Evolutionary conservation across 2,113 vertebrate species (phyloP).

Genomic region (Myotis davidii): DNA sequence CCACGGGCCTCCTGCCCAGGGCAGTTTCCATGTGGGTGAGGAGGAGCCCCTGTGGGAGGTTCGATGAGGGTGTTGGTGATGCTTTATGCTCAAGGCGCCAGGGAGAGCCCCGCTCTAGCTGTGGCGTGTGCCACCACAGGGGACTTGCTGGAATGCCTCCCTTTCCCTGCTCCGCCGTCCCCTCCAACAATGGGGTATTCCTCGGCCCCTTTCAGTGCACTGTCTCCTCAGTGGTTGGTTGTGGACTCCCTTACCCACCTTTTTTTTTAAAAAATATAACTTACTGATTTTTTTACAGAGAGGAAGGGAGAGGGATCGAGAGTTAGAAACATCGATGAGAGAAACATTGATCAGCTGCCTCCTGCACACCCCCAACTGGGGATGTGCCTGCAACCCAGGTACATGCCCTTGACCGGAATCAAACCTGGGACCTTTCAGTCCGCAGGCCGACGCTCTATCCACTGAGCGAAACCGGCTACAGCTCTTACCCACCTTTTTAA

Average conservation of each 20-base stretch:
- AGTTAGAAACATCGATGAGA: no score
- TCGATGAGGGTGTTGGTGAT: constrained; percentile 61
- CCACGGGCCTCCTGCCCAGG: constrained; percentile 70
- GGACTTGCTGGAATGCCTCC: background rate
- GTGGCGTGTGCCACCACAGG: background rate
- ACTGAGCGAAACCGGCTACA: no score
- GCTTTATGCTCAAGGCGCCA: background rate
- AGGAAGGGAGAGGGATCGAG: no score
- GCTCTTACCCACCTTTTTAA: background rate
- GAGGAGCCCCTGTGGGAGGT: constrained; percentile 62
- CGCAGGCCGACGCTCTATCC: no score
- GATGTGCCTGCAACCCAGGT: no score
- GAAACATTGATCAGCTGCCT: no score
- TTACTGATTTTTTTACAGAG: no score
- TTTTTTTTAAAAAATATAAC: background rate
- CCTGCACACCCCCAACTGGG: no score
- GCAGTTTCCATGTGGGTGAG: constrained; percentile 65
- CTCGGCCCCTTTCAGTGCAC: no score
- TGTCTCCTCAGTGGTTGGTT: background rate
- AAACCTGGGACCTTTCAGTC: no score
- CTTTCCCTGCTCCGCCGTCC: background rate
- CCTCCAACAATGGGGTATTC: background rate
- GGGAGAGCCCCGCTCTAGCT: background rate
- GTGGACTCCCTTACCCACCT: background rate
- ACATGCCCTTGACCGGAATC: no score